A percentile compares a stretch with the other conserved stretches of the same genome.
Conservation (phyloP, 2,888 invertebrate genomes). For the Cyaniris semiargus region DNA sequence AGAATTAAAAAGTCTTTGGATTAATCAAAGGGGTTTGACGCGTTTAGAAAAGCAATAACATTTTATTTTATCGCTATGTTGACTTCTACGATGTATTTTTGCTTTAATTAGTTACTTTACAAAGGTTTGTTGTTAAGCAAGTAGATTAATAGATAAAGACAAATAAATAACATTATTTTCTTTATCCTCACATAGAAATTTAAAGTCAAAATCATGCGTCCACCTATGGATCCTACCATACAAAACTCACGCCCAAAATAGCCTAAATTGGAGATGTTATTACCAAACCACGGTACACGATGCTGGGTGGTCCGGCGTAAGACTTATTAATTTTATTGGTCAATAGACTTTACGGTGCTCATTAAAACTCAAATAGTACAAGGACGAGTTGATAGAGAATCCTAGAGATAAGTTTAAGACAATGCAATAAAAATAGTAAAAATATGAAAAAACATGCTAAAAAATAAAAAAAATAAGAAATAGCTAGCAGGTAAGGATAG, state of each 20-base stretch:
- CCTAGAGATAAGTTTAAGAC: background rate
- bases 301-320: slow-evolving; percentile 11
- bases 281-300: slow-evolving; percentile 44
- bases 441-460: background rate
- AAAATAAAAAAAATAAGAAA: too few species aligned
- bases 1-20: background rate
- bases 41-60: background rate
- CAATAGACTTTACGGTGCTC: slow-evolving; percentile 18
- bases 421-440: background rate
- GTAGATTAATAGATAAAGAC: background rate
- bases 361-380: slow-evolving; percentile 17
- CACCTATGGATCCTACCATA: background rate
- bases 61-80: background rate
- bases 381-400: background rate
- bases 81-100: background rate
- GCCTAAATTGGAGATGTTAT: slow-evolving; percentile 41
- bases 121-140: background rate
- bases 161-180: background rate
- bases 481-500: too few species aligned
- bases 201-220: background rate
- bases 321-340: slow-evolving; percentile 22
- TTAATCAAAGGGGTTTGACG: background rate
- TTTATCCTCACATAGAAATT: background rate
- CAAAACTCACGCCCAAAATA: slow-evolving; percentile 37
- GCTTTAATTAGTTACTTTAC: background rate